Evolutionary conservation across 2,113 vertebrate species (phyloP), one percentile per base, ranked within the genome.

Genomic region (Halichoerus grypus): DNA sequence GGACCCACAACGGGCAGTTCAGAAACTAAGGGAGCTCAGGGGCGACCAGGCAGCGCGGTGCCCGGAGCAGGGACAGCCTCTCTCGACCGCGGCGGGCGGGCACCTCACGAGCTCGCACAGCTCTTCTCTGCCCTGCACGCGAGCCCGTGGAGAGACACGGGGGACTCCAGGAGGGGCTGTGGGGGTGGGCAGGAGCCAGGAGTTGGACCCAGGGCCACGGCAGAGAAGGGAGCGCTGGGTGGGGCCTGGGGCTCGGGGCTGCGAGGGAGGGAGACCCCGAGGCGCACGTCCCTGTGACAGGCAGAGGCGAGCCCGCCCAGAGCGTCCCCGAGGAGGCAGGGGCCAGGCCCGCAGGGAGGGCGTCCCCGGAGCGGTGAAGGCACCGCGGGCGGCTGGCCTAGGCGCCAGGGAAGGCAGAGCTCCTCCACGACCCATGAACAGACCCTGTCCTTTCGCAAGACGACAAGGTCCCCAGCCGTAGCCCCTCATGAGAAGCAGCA

Each of bases 261-360:
- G 1, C 1, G 46, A 46, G 46, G 46, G 46, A 46, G 46, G 46
- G 46, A 46, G 46, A 46, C 46, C 67, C 67, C 1, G 33, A 71
- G 15, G n/a, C 18, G 1, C 4, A 2, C 0, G 1, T 21, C 19
- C n/a, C n/a, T 10, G 19, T 5, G 69, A 22, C 16, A n/a, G n/a
- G 69, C n/a, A 36, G 18, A 36, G n/a, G n/a, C 9, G n/a, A 71
- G n/a, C 67, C 67, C 0, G 8, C n/a, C 67, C 33, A 10, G 67
- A 71, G n/a, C 14, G 6, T 31, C 63, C 67, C 67, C 4, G 18
- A 71, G 18, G n/a, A 19, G 8, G n/a, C 9, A 15, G 14, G 14
- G 63, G 69, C n/a, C 19, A 21, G 69, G 69, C 69, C 36, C 2
- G n/a, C 69, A 39, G n/a, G 69, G 69, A 71, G 9, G 19, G 14